Evolutionary conservation across 2,797 vertebrate genomes (phyloP), one percentile per base, ranked within the genome.

Genomic region (Manis pentadactyla): DNA sequence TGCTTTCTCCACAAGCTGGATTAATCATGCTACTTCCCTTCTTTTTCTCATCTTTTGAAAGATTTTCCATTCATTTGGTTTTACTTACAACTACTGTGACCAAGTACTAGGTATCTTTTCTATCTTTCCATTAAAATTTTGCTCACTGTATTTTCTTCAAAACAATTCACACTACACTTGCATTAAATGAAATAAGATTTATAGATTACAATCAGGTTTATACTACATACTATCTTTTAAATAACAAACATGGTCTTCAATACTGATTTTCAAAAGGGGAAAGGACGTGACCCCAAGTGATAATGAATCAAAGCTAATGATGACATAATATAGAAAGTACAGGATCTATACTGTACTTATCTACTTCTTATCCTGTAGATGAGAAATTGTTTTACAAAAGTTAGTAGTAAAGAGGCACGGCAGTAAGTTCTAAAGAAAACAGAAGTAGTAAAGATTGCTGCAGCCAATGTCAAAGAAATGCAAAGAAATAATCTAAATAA

Each of bases 401-500:
- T 68, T 82, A 74, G 31, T 79, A 61, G 49, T 82, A 78, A 29
- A 78, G 4, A 2, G 46, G 23, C 9, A 10, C 3, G 0, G 0
- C 4, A 4, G 63, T 12, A 7, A 27, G 19, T 37, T 51, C 69
- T 84, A 39, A n/a, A 93, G 23, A 69, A 78, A 88, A 78, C 11
- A 93, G 42, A 84, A 66, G 31, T 23, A 57, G n/a, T 74, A 81
- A 84, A 55, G 21, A 91, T 2, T 49, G 31, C 31, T 61, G 18
- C 7, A 77, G 27, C 51, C 53, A 74, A 51, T 55, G 27, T 29
- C 31, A 63, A 88, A 91, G 63, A 68, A 46, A 49, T 15, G 42
- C 81, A 78, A 90, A 87, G 29, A 93, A 93, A 94, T 29, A 31
- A 90, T 64, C 77, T 87, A 78, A 68, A 68, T 68, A 66, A 73